Percentiles rank a stretch among this genome's conserved stretches.
These are phyloP conservation scores for Phragmatobia fuliginosa DNA, from an alignment of 2,888 invertebrate genomes.

Conservation along the genomic window DNA sequence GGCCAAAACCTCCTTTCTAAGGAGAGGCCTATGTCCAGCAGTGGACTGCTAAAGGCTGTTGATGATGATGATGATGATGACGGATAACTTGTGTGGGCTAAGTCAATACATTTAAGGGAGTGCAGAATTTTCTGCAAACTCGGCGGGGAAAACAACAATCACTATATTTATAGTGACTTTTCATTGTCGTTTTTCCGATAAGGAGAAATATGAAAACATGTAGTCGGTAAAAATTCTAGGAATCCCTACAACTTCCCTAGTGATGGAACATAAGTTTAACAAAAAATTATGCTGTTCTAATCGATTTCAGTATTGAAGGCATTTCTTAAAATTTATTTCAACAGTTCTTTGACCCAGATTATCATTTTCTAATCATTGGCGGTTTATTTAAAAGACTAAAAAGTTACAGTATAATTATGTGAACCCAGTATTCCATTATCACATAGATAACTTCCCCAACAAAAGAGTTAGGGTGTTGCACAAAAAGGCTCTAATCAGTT, in stretches of 20 bases:
- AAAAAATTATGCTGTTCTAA: not conserved
- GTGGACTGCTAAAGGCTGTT: too few species aligned
- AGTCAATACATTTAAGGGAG: not conserved
- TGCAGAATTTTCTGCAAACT: not conserved
- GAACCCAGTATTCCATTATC: constrained; percentile 51
- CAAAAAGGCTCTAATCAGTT: constrained; percentile 73
- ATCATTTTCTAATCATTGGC: not conserved
- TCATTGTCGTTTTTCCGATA: too few species aligned
- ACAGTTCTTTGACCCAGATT: not conserved
- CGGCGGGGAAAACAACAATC: too few species aligned
- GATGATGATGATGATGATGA: too few species aligned
- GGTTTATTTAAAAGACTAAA: constrained; percentile 4
- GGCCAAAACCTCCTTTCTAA: too few species aligned
- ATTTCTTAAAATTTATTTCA: not conserved
- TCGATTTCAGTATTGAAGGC: not conserved
- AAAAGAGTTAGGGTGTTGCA: constrained; percentile 73
- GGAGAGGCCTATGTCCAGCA: too few species aligned
- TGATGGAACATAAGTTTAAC: too few species aligned
- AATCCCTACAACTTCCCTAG: too few species aligned
- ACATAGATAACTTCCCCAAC: constrained; percentile 66
- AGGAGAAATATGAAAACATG: too few species aligned
- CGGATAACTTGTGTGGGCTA: not conserved
- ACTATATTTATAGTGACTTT: too few species aligned
- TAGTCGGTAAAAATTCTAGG: too few species aligned
- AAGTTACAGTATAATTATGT: constrained; percentile 36